Percentiles rank a stretch among this genome's conserved stretches.
Conservation (phyloP, 2,888 invertebrate species). For the Lymantria monacha region DNA sequence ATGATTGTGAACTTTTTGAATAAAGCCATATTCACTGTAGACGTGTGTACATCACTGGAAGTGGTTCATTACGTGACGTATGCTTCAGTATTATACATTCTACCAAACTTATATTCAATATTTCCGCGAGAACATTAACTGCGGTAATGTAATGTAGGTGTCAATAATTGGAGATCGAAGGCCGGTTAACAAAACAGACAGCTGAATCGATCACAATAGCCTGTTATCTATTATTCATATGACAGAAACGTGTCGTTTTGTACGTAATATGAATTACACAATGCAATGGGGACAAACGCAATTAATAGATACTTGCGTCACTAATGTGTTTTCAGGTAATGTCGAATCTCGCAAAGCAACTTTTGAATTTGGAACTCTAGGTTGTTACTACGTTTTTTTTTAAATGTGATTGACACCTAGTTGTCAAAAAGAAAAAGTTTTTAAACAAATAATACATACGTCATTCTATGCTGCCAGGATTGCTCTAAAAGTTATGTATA, state of each 20-base stretch:
- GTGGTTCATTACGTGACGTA: slow-evolving; percentile 54
- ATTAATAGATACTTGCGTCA: slow-evolving; percentile 48
- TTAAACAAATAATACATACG: background rate
- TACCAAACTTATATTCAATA: background rate
- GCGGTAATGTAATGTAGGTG: slow-evolving; percentile 9
- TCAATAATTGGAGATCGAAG: slow-evolving; percentile 30
- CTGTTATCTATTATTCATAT: slow-evolving; percentile 31
- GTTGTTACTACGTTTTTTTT: background rate
- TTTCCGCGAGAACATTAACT: background rate
- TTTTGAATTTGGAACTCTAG: slow-evolving; percentile 25
- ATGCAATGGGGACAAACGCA: slow-evolving; percentile 39
- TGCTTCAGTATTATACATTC: slow-evolving; percentile 29
- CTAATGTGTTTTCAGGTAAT: slow-evolving; percentile 9
- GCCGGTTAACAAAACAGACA: slow-evolving; percentile 20
- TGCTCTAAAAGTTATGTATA: no score
- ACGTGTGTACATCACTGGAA: slow-evolving; percentile 40
- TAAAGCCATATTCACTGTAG: slow-evolving; percentile 57
- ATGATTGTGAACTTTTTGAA: slow-evolving; percentile 68
- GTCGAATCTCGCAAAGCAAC: background rate
- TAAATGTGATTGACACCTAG: background rate
- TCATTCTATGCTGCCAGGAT: no score
- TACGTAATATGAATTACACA: slow-evolving; percentile 32
- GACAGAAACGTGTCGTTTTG: slow-evolving; percentile 16
- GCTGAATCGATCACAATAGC: slow-evolving; percentile 37
- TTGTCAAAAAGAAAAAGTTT: background rate